phyloP scores from a whole-genome alignment of 2,797 vertebrate species.

The Discoglossus pictus region DNA sequence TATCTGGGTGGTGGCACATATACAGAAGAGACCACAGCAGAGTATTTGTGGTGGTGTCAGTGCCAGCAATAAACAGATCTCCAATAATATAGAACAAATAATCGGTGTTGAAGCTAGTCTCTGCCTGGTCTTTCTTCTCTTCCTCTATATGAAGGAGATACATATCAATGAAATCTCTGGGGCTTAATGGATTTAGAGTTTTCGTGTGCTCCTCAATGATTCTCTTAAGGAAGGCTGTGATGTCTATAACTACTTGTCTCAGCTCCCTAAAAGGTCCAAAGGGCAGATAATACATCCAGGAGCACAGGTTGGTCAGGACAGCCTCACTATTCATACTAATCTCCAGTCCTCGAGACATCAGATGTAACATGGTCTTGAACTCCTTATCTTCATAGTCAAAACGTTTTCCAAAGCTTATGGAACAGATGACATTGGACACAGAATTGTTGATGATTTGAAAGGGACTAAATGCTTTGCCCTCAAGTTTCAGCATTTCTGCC shows the following conservation, averaged over 20 bases:
- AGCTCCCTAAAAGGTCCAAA: constrained; percentile 86
- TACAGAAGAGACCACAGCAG: constrained; percentile 91
- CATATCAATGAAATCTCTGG: constrained; percentile 92
- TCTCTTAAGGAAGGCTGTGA: constrained; percentile 84
- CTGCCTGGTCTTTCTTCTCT: constrained; percentile 59
- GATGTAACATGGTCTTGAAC: constrained; percentile 78
- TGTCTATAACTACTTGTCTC: constrained; percentile 80
- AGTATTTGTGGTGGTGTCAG: constrained; percentile 93
- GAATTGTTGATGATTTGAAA: constrained; percentile 78
- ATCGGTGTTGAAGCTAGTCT: constrained; percentile 85
- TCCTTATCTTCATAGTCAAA: constrained; percentile 82
- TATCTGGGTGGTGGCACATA: constrained; percentile 80
- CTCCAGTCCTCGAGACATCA: constrained; percentile 84
- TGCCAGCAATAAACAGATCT: constrained; percentile 94
- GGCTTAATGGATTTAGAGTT: constrained; percentile 77
- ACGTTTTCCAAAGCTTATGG: constrained; percentile 83
- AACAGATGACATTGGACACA: constrained; percentile 93
- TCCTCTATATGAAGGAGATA: constrained; percentile 82
- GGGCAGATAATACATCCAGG: constrained; percentile 87
- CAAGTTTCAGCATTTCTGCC: constrained; percentile 76
- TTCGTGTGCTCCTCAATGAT: constrained; percentile 83
- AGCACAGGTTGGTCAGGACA: constrained; percentile 85
- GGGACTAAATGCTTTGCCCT: constrained; percentile 68
- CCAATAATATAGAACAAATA: constrained; percentile 93
- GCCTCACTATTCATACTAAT: constrained; percentile 78